Base-by-base conservation (phyloP, 2,797 vertebrate genomes). In the Eutrigla gurnardus region DNA sequence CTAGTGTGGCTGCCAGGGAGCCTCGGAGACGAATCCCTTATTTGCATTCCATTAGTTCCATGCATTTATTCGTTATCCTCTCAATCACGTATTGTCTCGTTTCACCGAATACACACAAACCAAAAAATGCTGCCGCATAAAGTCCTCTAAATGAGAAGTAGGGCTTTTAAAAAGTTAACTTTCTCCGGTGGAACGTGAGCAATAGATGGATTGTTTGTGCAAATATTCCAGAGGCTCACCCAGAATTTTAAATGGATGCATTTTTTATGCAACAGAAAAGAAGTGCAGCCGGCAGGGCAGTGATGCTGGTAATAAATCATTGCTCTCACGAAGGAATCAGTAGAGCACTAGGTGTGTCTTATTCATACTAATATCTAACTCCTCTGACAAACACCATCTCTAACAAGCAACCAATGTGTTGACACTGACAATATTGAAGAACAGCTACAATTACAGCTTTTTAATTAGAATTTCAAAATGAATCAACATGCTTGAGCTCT, bases 251-350 rank as follows among this genome's bases (percentile, higher is more conserved):
- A 72, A 63, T 17, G 2, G 35, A 68, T 72, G 45, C 58, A 59
- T 63, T 46, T 36, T 63, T 71, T 40, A 67, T 52, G 18, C 47
- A 8, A 69, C 7, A 40, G 6, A 62, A 35, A 67, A 32, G 36
- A 45, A 42, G 55, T 32, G 39, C 6, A 58, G 40, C 25, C 60
- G 64, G 42, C 40, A 7, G 45, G 39, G 13, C 46, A 39, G 55
- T 39, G 63, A 72, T 59, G 15, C 57, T 3, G 3, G 32, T 43
- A 32, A 78, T 75, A 60, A 32, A 67, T 75, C 62, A 70, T 57
- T 66, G 50, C 39, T 70, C 5, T 58, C 39, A 14, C 17, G 10
- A 35, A 17, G 49, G 42, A 54, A 17, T n/a, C 33, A 17, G 14
- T 46, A 55, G 33, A 25, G 17, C 47, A 9, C 7, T 13, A 55